Base-by-base conservation (phyloP, 1,140 invertebrate genomes). In the Rhopalosiphum maidis region DNA sequence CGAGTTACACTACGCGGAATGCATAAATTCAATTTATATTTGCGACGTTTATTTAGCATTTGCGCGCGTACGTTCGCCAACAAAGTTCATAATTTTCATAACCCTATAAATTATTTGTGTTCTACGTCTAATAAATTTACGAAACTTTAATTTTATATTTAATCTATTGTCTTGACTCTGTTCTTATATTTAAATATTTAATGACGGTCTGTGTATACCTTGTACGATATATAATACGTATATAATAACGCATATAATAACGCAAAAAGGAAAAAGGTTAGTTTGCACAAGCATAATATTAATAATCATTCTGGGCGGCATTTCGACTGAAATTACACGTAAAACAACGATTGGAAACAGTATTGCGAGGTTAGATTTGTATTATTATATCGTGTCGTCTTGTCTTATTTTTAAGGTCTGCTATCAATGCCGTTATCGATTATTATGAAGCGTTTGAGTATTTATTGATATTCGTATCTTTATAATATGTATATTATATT, bases 141-240 rank as follows among this genome's bases (percentile, higher is more conserved):
- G 15, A 68, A 90, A 68, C 37, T 60, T 55, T 37, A 89, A 89
- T 89, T 55, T 89, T 68, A 60, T 68, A 60, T 90, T 60, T 43
- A 90, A 90, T 68, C 23, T 43, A 68, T 68, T 43, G 37, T 68
- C 46, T 21, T 1, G 23, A 43, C 11, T 90, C 43, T 43, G 25
- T 43, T 68, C 37, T 90, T 68, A 43, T 41, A 43, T 41, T 90
- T 60, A 43, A 90, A 90, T 60, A 90, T 90, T 43, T 90, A 43
- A 43, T 68, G n/a, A 43, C 54, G 18, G 35, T 41, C 1, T 43
- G 41, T 83, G 30, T 60, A 83, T 41, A 22, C 21, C 4, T 82
- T 41, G 25, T 23, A 41, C n/a, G 9, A 68, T n/a, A n/a, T 4
- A 37, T 37, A n/a, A n/a, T n/a, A n/a, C n/a, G n/a, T n/a, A n/a